phyloP scores from a whole-genome alignment of 1,140 invertebrate genomes.

The Lucilia cuprina region DNA sequence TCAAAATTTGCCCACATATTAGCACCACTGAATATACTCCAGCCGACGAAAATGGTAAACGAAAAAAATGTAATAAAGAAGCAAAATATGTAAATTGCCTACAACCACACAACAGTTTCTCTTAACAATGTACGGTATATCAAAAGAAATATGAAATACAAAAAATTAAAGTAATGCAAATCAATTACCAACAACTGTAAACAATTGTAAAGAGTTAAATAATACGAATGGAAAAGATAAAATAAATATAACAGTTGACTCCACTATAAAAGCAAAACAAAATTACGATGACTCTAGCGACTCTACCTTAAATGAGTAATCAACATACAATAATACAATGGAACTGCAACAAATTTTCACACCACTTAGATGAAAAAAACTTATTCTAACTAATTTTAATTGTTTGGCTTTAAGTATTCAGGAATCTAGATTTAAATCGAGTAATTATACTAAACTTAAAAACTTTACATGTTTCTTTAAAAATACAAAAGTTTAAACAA shows the following conservation, averaged over 20 bases:
- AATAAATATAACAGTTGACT: background rate
- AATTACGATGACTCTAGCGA: background rate
- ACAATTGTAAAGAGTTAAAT: background rate
- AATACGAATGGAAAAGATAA: background rate
- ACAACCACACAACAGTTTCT: conserved; percentile 20
- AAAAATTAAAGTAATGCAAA: conserved; percentile 26
- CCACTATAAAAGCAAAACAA: background rate
- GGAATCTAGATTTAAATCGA: background rate
- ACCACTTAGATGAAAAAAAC: background rate
- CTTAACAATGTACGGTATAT: background rate
- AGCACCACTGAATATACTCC: background rate
- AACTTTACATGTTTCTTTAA: background rate
- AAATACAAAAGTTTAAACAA: background rate
- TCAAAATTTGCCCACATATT: background rate
- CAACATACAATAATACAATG: background rate
- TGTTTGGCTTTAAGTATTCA: background rate
- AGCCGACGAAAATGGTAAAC: background rate
- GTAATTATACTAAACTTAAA: background rate
- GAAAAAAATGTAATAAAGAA: background rate
- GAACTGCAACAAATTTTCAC: background rate
- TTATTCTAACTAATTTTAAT: background rate
- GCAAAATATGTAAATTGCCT: too few relatives aligned
- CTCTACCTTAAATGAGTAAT: too few relatives aligned
- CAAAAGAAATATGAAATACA: conserved; percentile 11
- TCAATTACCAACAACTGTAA: background rate